phyloP scores from a whole-genome alignment of 2,888 invertebrate species.

The Nomada lathburiana region DNA sequence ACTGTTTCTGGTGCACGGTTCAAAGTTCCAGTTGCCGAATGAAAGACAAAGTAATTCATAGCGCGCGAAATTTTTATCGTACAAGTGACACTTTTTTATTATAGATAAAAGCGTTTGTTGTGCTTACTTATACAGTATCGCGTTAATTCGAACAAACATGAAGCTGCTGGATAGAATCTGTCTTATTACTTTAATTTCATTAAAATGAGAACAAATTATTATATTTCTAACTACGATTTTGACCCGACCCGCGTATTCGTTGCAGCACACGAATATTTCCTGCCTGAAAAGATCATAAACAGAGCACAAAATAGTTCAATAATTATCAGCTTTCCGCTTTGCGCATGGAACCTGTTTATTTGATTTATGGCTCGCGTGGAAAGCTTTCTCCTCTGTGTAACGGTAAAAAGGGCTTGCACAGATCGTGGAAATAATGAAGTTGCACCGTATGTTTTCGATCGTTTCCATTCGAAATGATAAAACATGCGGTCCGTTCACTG shows the following conservation, averaged over 20 bases:
- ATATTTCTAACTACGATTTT: neutral
- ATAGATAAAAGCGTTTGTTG: neutral
- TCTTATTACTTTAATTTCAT: no score
- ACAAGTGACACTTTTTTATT: no score
- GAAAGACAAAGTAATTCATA: neutral
- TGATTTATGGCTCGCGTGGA: conserved; percentile 5
- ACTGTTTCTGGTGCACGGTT: no score
- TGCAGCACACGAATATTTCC: neutral
- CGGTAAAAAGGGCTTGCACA: neutral
- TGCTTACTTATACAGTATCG: no score
- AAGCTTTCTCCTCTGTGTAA: conserved; percentile 3
- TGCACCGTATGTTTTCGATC: conserved; percentile 50
- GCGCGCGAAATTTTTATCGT: neutral
- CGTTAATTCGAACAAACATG: no score
- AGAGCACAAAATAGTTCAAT: neutral
- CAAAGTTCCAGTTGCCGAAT: neutral
- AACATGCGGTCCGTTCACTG: conserved; percentile 28
- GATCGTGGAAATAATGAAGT: conserved; percentile 40
- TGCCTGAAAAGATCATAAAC: neutral
- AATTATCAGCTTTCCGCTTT: neutral
- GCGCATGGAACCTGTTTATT: neutral
- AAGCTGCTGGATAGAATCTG: no score
- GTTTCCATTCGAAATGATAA: conserved; percentile 29
- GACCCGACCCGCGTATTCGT: no score
- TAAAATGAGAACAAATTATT: no score